A percentile compares a stretch with the other conserved stretches of the same genome.
Evolutionary conservation across 2,797 vertebrate genomes (phyloP).

Genomic region (Megaceryle alcyon): DNA sequence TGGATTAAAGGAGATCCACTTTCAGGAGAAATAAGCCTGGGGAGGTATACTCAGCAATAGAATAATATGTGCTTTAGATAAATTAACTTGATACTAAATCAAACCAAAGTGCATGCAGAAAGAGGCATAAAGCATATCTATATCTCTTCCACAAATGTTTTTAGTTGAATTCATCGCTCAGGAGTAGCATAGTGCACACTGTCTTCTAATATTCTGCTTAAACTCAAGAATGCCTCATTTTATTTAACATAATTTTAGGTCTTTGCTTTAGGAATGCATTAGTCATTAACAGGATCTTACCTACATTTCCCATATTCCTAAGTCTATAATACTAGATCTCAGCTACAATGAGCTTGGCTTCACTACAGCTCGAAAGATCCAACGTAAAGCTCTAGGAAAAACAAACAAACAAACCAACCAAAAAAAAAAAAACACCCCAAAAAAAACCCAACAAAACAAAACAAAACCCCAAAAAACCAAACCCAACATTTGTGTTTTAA

Average conservation of each 20-base stretch:
- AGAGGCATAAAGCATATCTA: neutral
- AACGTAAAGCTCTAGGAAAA: neutral
- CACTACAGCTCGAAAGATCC: neutral
- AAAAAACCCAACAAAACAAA: no score
- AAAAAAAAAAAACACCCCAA: no score
- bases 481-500: neutral
- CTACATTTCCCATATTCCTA: neutral
- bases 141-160: neutral
- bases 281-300: neutral
- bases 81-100: neutral
- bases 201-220: neutral
- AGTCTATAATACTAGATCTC: neutral
- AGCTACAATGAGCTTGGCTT: neutral
- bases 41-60: neutral
- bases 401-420: no score
- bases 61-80: neutral
- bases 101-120: neutral
- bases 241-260: neutral
- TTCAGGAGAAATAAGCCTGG: neutral
- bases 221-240: neutral
- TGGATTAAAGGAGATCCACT: neutral
- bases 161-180: neutral
- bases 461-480: no score
- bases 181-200: neutral
- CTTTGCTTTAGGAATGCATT: neutral